These are phyloP conservation scores for Chrysopa pallens DNA, from an alignment of 1,140 invertebrate genomes.

Conservation along the genomic window DNA sequence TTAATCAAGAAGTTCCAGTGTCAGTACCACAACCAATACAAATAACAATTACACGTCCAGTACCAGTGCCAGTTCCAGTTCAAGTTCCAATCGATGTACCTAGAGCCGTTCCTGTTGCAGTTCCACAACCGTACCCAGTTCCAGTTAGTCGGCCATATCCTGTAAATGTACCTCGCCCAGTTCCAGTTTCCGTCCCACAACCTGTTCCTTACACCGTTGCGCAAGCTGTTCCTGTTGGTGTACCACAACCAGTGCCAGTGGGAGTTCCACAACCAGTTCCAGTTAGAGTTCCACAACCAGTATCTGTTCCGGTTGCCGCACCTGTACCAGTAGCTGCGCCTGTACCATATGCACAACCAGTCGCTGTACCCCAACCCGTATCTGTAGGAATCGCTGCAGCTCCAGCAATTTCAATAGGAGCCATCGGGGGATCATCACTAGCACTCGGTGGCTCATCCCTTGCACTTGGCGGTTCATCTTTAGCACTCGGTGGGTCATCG, in stretches of 20 bases:
- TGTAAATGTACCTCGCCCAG: constrained; percentile 5
- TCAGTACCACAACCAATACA: constrained; percentile 3
- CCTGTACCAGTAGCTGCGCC: no score
- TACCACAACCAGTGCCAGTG: constrained; percentile 4
- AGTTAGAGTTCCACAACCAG: constrained; percentile 4
- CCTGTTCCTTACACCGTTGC: constrained; percentile 3
- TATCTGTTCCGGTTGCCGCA: no score
- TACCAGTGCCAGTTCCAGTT: constrained; percentile 1
- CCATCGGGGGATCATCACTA: no score
- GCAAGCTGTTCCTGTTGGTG: constrained; percentile 2
- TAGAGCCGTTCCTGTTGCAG: background rate
- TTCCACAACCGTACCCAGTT: constrained; percentile 4
- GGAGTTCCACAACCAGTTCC: constrained; percentile 5
- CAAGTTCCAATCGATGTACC: no score
- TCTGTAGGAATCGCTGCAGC: no score
- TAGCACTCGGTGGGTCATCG: no score
- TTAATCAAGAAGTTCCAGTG: background rate
- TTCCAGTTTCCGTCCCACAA: constrained; percentile 4
- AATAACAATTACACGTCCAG: constrained; percentile 1
- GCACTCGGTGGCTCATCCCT: no score
- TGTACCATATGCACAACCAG: no score
- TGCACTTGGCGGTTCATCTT: no score
- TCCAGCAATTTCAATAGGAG: no score
- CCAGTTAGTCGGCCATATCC: background rate
- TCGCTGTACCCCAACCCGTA: no score